phyloP scores from a whole-genome alignment of 2,113 vertebrate genomes.

The Lophochroa leadbeateri region DNA sequence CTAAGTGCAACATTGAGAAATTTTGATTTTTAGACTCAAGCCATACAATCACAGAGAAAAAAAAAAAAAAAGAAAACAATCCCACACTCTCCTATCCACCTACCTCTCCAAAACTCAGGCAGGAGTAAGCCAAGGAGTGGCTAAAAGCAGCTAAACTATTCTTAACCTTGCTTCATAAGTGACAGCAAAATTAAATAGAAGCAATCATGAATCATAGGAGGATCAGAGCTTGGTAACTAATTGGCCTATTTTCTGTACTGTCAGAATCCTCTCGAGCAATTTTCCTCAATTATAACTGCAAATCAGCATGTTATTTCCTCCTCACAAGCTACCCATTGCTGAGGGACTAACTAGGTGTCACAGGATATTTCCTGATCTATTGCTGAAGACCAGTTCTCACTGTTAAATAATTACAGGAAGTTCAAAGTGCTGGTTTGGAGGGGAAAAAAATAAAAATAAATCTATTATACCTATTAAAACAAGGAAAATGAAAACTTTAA shows the following conservation, averaged over 20 bases:
- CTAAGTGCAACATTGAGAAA: constrained; percentile 32
- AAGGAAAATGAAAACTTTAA: background rate
- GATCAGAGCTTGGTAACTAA: constrained; percentile 78
- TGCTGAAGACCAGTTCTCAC: constrained; percentile 57
- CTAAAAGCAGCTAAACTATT: constrained; percentile 76
- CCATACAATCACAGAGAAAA: background rate
- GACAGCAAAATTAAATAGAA: constrained; percentile 80
- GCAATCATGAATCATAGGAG: constrained; percentile 76
- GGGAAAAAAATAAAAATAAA: background rate
- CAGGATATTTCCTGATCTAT: constrained; percentile 66
- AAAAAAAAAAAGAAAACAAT: background rate
- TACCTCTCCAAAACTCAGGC: background rate
- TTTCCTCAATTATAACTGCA: constrained; percentile 82
- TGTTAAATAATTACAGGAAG: constrained; percentile 67
- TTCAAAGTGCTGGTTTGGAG: background rate
- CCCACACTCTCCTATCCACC: background rate
- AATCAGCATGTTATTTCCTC: constrained; percentile 77
- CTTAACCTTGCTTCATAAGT: constrained; percentile 74
- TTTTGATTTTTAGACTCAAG: constrained; percentile 19
- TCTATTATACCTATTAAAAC: background rate
- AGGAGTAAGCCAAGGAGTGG: constrained; percentile 33
- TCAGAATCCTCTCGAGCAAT: constrained; percentile 81
- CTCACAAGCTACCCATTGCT: constrained; percentile 67
- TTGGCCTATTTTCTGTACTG: constrained; percentile 81
- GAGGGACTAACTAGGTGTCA: constrained; percentile 64